Evolutionary conservation across 1,140 invertebrate genomes (phyloP).

Genomic region (Thereuonema tuberculata): DNA sequence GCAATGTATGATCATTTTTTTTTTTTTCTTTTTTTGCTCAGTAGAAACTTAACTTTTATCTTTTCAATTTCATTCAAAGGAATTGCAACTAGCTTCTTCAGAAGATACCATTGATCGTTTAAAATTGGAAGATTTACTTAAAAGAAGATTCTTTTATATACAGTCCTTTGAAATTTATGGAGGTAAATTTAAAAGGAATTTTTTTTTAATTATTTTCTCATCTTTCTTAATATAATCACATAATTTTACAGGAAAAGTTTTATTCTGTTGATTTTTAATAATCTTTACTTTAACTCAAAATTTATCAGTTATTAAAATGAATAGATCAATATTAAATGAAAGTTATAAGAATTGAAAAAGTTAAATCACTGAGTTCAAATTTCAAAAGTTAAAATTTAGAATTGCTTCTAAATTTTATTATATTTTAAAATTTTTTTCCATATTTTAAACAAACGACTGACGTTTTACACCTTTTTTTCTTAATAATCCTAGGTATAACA

Average conservation of each 20-base stretch:
- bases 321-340: no score
- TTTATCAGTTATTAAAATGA: no score
- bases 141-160: constrained; percentile 95
- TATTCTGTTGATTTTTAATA: no score
- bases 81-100: constrained; percentile 61
- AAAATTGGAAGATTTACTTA: constrained; percentile 94
- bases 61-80: constrained; percentile 31
- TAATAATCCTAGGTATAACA: constrained; percentile 37
- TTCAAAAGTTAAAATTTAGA: no score
- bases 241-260: no score
- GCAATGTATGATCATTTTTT: constrained; percentile 2
- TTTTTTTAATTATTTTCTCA: constrained; percentile 11
- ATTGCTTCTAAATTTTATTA: no score
- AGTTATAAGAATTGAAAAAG: no score
- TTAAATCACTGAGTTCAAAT: no score
- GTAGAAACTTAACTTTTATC: background rate
- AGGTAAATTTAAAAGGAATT: no score
- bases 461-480: background rate
- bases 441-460: no score
- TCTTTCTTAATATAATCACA: background rate
- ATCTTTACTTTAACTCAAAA: no score
- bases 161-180: constrained; percentile 99
- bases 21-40: constrained; percentile 9
- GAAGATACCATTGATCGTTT: constrained; percentile 66
- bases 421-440: background rate